These are phyloP conservation scores for Otus scops DNA, from an alignment of 2,797 vertebrate species.

Conservation along the genomic window DNA sequence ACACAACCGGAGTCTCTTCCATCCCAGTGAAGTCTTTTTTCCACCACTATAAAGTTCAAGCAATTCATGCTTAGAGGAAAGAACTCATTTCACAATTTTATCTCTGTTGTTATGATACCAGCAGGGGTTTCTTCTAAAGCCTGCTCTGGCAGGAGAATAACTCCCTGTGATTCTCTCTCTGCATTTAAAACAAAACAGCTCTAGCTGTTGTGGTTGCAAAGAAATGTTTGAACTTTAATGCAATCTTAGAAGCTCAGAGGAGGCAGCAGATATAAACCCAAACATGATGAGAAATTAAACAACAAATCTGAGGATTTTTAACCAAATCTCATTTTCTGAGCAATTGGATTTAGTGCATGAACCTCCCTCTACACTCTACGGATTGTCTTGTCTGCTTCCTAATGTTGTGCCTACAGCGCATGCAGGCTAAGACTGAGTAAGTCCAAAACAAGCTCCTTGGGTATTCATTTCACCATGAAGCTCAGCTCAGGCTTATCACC, in stretches of 20 bases:
- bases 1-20: neutral
- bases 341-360: neutral
- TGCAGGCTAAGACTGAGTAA: neutral
- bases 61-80: slow-evolving; percentile 32
- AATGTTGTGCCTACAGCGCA: neutral
- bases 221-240: slow-evolving; percentile 9
- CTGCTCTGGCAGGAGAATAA: slow-evolving; percentile 19
- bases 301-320: slow-evolving; percentile 44
- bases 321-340: slow-evolving; percentile 32
- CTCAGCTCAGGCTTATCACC: neutral
- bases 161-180: neutral
- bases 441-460: neutral
- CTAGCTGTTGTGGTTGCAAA: neutral
- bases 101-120: slow-evolving; percentile 47
- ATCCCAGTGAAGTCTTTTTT: neutral
- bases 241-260: neutral
- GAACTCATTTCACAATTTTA: slow-evolving; percentile 45
- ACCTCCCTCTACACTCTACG: neutral
- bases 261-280: slow-evolving; percentile 15
- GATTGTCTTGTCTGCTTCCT: neutral
- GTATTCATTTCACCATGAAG: neutral
- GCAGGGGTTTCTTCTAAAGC: slow-evolving; percentile 51
- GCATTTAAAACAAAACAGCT: slow-evolving; percentile 39
- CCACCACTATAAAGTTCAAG: neutral
- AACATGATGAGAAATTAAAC: slow-evolving; percentile 48